Conservation (phyloP, 2,888 invertebrate species). For the Trichogramma evanescens region DNA sequence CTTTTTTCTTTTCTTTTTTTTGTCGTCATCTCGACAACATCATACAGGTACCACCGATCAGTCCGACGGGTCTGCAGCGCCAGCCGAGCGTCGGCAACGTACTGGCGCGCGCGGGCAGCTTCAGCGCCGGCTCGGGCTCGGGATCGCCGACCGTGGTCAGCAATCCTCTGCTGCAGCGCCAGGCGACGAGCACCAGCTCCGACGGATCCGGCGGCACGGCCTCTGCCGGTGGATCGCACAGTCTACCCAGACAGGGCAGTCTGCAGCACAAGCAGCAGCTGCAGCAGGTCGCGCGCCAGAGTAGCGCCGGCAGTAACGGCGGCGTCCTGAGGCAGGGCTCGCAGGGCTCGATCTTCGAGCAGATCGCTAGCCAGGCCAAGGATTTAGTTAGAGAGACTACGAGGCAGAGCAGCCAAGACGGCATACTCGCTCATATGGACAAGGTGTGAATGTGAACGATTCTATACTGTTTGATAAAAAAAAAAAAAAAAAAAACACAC, state of each 20-base stretch:
- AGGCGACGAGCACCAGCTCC: constrained; percentile 27
- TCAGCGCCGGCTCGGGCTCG: constrained; percentile 48
- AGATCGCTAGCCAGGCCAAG: constrained; percentile 81
- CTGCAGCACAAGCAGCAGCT: constrained; percentile 16
- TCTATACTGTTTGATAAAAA: not conserved
- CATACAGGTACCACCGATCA: constrained; percentile 51
- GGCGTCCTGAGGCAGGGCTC: constrained; percentile 61
- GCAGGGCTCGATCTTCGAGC: constrained; percentile 78
- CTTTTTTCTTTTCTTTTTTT: not conserved
- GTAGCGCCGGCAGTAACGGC: constrained; percentile 27
- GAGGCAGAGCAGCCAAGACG: constrained; percentile 83
- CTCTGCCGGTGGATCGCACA: constrained; percentile 20
- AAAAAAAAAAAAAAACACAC: too few relatives aligned
- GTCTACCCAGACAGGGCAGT: constrained; percentile 26
- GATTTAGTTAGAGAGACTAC: constrained; percentile 83
- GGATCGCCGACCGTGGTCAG: constrained; percentile 8
- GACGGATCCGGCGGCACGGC: constrained; percentile 24
- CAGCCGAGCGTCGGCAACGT: constrained; percentile 58
- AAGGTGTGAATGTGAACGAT: constrained; percentile 56
- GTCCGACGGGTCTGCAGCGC: constrained; percentile 51
- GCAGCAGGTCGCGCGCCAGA: constrained; percentile 27
- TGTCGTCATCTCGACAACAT: not conserved
- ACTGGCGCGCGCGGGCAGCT: constrained; percentile 59
- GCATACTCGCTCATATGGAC: constrained; percentile 80
- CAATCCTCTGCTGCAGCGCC: constrained; percentile 32